Base-by-base conservation (phyloP, 2,113 vertebrate species). In the Phalacrocorax aristotelis region DNA sequence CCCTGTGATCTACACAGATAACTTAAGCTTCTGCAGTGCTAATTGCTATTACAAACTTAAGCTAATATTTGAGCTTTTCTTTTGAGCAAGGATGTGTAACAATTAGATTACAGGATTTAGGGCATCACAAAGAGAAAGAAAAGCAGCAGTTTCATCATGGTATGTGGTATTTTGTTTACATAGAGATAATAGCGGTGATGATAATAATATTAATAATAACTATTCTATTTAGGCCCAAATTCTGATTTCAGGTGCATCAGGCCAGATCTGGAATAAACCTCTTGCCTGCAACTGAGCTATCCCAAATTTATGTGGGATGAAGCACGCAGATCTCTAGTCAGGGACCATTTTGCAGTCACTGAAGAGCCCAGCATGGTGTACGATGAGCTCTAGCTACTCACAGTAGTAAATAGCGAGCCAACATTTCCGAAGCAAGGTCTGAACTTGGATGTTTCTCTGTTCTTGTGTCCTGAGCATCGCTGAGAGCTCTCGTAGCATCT, bases 21-120 rank as follows among this genome's bases (percentile, higher is more conserved):
- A 58, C 83, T 95, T 97, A 97, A 96, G 93, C 83, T 86, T 94
- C 91, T 94, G 69, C 84, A 93, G 65, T 74, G 87, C 95, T 97
- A 97, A 98, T 97, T 97, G 93, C 87, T 94, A 62, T 92, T 95
- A 96, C 97, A 96, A 96, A 66, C 74, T 83, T 95, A 97, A 97
- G 95, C 96, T 97, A 97, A 96, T 97, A 96, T 98, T 97, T 95
- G 95, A 97, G 94, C 76, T 55, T 83, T 89, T 97, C 94, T 97
- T 96, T 93, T 90, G 92, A 94, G 91, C 89, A 95, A 94, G 69
- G 83, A 93, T 93, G 96, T 97, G 86, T 96, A 97, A 98, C 95
- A 97, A 97, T 98, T 96, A 97, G 97, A 97, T 97, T 96, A 97
- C 93, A 97, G 96, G 96, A 96, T 97, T 96, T 96, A 69, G 58